phyloP scores from a whole-genome alignment of 2,888 invertebrate genomes.

The Eilema depressum region DNA sequence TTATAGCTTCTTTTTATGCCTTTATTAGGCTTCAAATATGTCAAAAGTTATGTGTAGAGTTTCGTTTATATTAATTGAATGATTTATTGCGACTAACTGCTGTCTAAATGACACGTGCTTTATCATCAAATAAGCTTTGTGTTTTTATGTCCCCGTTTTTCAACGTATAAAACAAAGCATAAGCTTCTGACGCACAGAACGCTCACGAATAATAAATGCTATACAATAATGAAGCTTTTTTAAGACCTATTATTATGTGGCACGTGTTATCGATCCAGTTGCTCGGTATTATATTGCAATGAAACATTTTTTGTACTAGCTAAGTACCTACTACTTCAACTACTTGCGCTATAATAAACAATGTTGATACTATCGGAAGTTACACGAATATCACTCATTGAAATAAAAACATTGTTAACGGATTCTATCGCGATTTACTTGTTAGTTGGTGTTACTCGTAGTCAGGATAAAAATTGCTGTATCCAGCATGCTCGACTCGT shows the following conservation, averaged over 20 bases:
- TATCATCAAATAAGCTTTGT: not conserved
- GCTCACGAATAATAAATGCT: not conserved
- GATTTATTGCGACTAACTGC: not conserved
- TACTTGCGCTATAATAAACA: not conserved
- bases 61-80: not conserved
- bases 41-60: not conserved
- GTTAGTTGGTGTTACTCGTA: too few relatives aligned
- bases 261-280: not conserved
- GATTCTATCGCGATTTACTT: too few relatives aligned
- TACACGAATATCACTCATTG: too few relatives aligned
- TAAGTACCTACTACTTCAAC: too few relatives aligned
- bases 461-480: too few relatives aligned
- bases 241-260: not conserved
- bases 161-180: not conserved
- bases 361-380: too few relatives aligned
- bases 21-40: too few relatives aligned
- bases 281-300: not conserved
- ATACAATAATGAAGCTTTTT: not conserved
- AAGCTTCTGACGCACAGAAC: not conserved
- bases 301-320: not conserved
- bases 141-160: not conserved
- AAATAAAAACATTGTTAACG: too few relatives aligned
- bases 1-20: too few relatives aligned
- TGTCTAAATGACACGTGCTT: not conserved
- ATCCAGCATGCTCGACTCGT: too few relatives aligned